Evolutionary conservation across 1,140 invertebrate species (phyloP).

Genomic region (Drosophila neocordata): DNA sequence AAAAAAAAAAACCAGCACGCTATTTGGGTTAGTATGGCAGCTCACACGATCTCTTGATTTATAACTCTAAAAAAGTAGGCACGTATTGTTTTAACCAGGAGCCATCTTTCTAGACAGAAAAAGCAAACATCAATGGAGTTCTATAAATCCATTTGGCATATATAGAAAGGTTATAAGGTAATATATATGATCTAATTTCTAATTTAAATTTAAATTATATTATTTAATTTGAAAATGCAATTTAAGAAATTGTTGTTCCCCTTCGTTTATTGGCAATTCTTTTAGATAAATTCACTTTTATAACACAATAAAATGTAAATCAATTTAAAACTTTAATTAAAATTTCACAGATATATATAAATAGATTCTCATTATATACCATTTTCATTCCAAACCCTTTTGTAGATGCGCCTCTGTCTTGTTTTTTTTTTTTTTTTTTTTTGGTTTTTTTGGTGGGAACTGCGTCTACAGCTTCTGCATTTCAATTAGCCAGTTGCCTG

Average conservation of each 20-base stretch:
- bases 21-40: constrained; percentile 59
- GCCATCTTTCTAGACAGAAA: neutral
- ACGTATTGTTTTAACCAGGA: neutral
- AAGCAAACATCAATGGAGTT: neutral
- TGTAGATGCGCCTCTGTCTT: neutral
- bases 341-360: too few species aligned
- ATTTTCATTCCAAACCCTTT: neutral
- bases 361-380: neutral
- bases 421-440: too few species aligned
- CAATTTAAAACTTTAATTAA: too few species aligned
- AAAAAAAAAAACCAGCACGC: constrained; percentile 19
- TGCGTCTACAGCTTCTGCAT: constrained; percentile 61
- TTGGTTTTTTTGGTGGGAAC: constrained; percentile 53
- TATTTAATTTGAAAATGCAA: too few species aligned
- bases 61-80: constrained; percentile 27
- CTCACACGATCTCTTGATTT: constrained; percentile 62
- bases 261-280: too few species aligned
- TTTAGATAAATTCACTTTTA: too few species aligned
- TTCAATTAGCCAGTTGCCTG: constrained; percentile 52
- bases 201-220: too few species aligned
- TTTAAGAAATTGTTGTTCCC: too few species aligned
- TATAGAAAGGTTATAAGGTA: too few species aligned
- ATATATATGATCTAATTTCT: too few species aligned
- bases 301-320: too few species aligned
- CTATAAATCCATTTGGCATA: neutral